Evolutionary conservation across 2,888 invertebrate species (phyloP).

Genomic region (Drosophila kuntzei): DNA sequence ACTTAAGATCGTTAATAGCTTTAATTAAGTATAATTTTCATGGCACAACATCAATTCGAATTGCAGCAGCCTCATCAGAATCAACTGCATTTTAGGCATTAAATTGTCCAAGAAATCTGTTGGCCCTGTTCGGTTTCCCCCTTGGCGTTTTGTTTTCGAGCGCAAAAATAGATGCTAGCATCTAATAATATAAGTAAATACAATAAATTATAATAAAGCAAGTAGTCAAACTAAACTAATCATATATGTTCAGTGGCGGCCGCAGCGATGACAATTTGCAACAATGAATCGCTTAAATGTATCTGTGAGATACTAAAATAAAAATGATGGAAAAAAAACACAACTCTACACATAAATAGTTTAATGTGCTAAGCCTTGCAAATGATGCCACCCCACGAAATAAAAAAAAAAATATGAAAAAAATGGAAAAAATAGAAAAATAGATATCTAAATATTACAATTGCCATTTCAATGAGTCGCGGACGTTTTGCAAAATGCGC

Average conservation of each 20-base stretch:
- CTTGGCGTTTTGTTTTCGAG: background rate
- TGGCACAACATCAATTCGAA: slow-evolving; percentile 12
- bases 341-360: slow-evolving; percentile 79
- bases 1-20: slow-evolving; percentile 62
- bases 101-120: slow-evolving; percentile 9
- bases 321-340: slow-evolving; percentile 38
- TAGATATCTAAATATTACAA: slow-evolving; percentile 69
- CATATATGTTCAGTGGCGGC: slow-evolving; percentile 59
- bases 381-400: slow-evolving; percentile 73
- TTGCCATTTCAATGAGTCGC: slow-evolving; percentile 69
- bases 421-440: slow-evolving; percentile 41
- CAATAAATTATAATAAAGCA: slow-evolving; percentile 79
- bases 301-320: slow-evolving; percentile 62
- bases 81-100: slow-evolving; percentile 11
- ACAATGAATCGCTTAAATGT: slow-evolving; percentile 69
- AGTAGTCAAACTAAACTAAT: slow-evolving; percentile 72
- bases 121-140: background rate
- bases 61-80: slow-evolving; percentile 25
- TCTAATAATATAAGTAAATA: slow-evolving; percentile 80
- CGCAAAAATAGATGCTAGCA: slow-evolving; percentile 68
- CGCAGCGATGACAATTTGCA: slow-evolving; percentile 68
- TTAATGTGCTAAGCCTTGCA: slow-evolving; percentile 80
- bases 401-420: slow-evolving; percentile 9
- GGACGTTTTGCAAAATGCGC: slow-evolving; percentile 60
- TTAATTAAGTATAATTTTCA: slow-evolving; percentile 75